Evolutionary conservation across 35 echinoderm and acorn worm genomes (phyloP).

Genomic region (Holothuria glaberrima): DNA sequence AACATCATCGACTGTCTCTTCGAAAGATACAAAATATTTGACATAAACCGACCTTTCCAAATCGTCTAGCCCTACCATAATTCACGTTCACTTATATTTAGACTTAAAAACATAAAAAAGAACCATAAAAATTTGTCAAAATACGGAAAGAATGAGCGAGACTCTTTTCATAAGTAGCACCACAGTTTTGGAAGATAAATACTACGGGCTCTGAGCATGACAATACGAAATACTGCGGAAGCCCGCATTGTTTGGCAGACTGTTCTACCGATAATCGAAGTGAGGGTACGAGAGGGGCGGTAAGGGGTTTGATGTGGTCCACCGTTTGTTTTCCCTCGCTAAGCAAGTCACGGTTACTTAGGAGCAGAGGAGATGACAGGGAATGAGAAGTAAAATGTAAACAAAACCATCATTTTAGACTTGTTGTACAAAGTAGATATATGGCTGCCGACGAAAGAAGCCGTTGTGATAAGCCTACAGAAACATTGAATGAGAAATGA

Average conservation of each 20-base stretch:
- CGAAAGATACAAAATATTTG: no score
- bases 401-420: not conserved
- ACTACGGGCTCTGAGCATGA: not conserved
- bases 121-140: conserved; percentile 33
- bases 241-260: conserved; percentile 20
- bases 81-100: conserved; percentile 44
- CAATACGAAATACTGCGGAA: conserved; percentile 19
- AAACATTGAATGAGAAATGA: no score
- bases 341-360: conserved; percentile 48
- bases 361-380: conserved; percentile 22
- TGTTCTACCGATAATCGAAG: no score
- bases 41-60: no score
- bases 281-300: not conserved
- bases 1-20: no score
- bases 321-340: not conserved
- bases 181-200: conserved; percentile 30
- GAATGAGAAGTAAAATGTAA: conserved; percentile 2
- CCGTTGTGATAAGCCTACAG: no score
- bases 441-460: no score
- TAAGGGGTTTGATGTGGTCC: conserved; percentile 30
- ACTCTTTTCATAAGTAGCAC: conserved; percentile 15
- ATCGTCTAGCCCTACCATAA: conserved; percentile 30
- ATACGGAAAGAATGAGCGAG: conserved; percentile 20
- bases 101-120: conserved; percentile 37
- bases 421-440: no score